These are phyloP conservation scores for Neosalanx taihuensis DNA, from an alignment of 2,797 vertebrate species.

Conservation along the genomic window DNA sequence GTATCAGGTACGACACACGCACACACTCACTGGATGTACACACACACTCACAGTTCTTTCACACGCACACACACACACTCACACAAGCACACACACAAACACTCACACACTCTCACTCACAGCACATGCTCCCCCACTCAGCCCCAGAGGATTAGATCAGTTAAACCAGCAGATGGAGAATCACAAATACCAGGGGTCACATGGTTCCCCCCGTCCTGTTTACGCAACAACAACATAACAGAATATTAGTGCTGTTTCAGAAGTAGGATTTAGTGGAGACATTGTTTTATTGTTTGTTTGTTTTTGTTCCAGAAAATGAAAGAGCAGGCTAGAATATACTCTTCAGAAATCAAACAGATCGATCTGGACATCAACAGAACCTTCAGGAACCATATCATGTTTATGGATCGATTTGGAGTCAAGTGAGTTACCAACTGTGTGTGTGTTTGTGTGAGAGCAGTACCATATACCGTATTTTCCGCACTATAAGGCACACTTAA, in stretches of 20 bases:
- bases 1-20: slow-evolving; percentile 72
- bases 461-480: too few species aligned
- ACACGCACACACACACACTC: neutral
- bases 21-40: neutral
- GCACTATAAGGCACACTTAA: too few species aligned
- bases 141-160: neutral
- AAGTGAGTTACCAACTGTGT: slow-evolving; percentile 75
- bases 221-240: neutral
- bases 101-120: neutral
- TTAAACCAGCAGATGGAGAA: slow-evolving; percentile 8
- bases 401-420: slow-evolving; percentile 88
- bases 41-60: neutral
- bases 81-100: neutral
- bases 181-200: neutral
- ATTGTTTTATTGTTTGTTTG: neutral
- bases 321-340: slow-evolving; percentile 79
- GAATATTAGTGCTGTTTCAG: neutral
- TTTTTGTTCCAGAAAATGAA: slow-evolving; percentile 79
- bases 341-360: slow-evolving; percentile 88
- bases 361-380: slow-evolving; percentile 91
- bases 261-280: neutral
- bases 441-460: neutral
- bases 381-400: slow-evolving; percentile 92
- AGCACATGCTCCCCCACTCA: neutral
- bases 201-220: neutral